phyloP scores from a whole-genome alignment of 64 coral and sea anemone genomes.

The Dendrophyllia cribrosa region DNA sequence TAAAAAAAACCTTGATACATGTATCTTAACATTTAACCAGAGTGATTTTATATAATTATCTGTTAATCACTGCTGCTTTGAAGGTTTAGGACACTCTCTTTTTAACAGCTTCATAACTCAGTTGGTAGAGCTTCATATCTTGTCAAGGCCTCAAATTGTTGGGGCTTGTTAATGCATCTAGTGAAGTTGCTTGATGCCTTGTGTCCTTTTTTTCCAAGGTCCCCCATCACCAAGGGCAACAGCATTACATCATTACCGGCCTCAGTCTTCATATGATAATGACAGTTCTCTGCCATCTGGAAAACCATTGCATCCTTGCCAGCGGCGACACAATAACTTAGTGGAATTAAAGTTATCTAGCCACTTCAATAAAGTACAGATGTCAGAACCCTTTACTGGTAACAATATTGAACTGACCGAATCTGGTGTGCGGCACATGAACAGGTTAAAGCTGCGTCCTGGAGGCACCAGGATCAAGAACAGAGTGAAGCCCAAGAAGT shows the following conservation, averaged over 20 bases:
- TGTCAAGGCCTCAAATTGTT: no score
- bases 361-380: slow-evolving; percentile 50
- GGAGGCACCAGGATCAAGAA: slow-evolving; percentile 62
- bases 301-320: slow-evolving; percentile 89
- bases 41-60: no score
- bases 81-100: no score
- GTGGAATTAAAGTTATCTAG: slow-evolving; percentile 79
- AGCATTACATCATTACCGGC: slow-evolving; percentile 90
- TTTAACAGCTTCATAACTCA: no score
- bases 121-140: no score
- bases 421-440: slow-evolving; percentile 90
- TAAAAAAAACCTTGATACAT: no score
- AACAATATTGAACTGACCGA: slow-evolving; percentile 82
- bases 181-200: no score
- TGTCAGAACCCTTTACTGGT: slow-evolving; percentile 46
- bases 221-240: slow-evolving; percentile 94
- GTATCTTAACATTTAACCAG: no score
- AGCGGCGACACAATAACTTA: slow-evolving; percentile 76
- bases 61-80: no score
- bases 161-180: no score
- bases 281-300: slow-evolving; percentile 62
- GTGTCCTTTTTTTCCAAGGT: slow-evolving; percentile 48
- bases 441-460: slow-evolving; percentile 81
- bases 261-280: slow-evolving; percentile 70
- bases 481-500: slow-evolving; percentile 83